phyloP scores from a whole-genome alignment of 2,888 invertebrate genomes.

The Eulithis testata region DNA sequence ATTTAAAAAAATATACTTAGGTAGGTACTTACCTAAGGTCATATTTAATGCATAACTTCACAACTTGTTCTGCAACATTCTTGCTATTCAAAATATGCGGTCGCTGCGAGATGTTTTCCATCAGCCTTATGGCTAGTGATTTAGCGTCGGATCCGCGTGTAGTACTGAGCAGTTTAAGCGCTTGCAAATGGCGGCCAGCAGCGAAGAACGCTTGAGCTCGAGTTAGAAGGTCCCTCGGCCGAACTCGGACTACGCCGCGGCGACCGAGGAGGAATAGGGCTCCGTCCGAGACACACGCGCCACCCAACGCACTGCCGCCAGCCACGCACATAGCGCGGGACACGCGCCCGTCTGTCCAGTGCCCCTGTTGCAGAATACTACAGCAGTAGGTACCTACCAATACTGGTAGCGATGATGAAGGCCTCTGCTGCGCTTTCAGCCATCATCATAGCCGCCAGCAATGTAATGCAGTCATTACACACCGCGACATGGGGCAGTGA shows the following conservation, averaged over 20 bases:
- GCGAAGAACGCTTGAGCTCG: slow-evolving; percentile 82
- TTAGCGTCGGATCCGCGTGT: slow-evolving; percentile 61
- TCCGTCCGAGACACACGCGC: slow-evolving; percentile 78
- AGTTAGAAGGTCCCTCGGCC: slow-evolving; percentile 85
- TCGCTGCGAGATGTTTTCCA: slow-evolving; percentile 62
- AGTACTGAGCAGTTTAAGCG: slow-evolving; percentile 66
- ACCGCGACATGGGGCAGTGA: no score
- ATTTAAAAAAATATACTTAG: no score
- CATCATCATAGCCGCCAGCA: no score
- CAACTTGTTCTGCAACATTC: slow-evolving; percentile 66
- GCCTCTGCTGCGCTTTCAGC: no score
- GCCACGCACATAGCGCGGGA: slow-evolving; percentile 86
- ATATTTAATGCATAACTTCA: slow-evolving; percentile 70
- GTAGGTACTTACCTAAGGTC: slow-evolving; percentile 48
- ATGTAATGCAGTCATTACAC: no score
- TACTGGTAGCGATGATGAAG: no score
- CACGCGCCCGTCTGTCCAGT: slow-evolving; percentile 98
- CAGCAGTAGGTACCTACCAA: no score
- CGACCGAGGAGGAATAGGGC: slow-evolving; percentile 84
- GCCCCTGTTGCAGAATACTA: slow-evolving; percentile 83
- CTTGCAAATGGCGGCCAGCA: slow-evolving; percentile 83
- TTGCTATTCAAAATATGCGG: slow-evolving; percentile 67
- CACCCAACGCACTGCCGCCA: slow-evolving; percentile 82
- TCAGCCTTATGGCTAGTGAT: slow-evolving; percentile 58
- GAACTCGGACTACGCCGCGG: slow-evolving; percentile 87